Evolutionary conservation across 2,888 invertebrate species (phyloP).

Genomic region (Deilephila elpenor): DNA sequence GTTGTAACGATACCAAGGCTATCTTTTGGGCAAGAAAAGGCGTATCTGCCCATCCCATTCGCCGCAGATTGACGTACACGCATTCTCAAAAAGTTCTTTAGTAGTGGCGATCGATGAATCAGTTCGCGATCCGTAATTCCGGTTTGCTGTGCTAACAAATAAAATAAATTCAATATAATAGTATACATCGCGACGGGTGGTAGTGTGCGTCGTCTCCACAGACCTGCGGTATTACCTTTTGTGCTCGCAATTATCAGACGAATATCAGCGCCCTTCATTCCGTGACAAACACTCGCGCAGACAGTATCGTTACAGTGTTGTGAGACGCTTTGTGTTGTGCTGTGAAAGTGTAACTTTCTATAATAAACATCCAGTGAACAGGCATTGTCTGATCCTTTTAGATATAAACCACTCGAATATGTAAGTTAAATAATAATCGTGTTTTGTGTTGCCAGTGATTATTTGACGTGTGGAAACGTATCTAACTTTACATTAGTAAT

Average conservation of each 20-base stretch:
- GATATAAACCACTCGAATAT: conserved; percentile 18
- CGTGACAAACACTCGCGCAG: conserved; percentile 47
- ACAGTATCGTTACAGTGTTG: conserved; percentile 39
- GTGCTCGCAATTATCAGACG: conserved; percentile 49
- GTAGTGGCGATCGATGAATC: conserved; percentile 23
- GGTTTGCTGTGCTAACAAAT: conserved; percentile 27
- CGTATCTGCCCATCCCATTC: conserved; percentile 1
- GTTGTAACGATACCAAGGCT: neutral
- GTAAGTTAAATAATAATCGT: conserved; percentile 20
- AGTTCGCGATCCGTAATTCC: conserved; percentile 29
- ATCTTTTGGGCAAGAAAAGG: neutral
- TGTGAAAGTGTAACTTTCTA: conserved; percentile 73
- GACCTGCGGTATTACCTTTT: conserved; percentile 48
- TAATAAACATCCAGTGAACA: conserved; percentile 37
- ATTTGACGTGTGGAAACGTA: conserved; percentile 22
- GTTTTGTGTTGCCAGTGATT: conserved; percentile 19
- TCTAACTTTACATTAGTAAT: conserved; percentile 45
- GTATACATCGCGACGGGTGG: neutral
- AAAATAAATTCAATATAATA: conserved; percentile 20
- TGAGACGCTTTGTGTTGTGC: conserved; percentile 46
- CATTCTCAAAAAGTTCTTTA: neutral
- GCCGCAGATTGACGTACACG: neutral
- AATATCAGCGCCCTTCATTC: conserved; percentile 52
- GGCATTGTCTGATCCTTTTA: conserved; percentile 31
- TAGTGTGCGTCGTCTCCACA: conserved; percentile 32